These are phyloP conservation scores for Neomonachus schauinslandi DNA, from an alignment of 2,113 vertebrate genomes.

Conservation along the genomic window DNA sequence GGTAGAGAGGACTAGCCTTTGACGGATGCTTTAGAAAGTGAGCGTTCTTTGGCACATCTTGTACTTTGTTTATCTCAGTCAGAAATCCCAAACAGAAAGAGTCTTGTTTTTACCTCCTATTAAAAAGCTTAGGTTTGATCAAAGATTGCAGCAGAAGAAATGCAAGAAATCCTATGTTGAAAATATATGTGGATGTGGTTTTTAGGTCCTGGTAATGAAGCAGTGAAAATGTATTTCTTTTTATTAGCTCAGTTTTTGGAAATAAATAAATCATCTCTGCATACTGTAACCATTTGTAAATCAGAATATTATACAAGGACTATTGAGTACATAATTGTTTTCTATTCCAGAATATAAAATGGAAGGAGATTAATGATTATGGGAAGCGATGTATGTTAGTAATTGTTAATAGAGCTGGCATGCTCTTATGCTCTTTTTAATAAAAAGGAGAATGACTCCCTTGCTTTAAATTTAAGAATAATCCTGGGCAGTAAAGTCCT, in stretches of 20 bases:
- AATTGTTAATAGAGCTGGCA: background rate
- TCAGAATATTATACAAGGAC: background rate
- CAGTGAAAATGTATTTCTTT: background rate
- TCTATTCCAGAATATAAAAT: background rate
- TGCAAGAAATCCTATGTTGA: background rate
- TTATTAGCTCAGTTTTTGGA: background rate
- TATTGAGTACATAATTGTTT: background rate
- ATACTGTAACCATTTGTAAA: background rate
- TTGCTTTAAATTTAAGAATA: conserved; percentile 27
- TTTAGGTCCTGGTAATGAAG: background rate
- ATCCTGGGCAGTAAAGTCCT: background rate
- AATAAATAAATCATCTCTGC: background rate
- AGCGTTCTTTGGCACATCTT: background rate
- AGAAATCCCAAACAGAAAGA: background rate
- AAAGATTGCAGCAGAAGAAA: background rate
- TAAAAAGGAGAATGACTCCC: background rate
- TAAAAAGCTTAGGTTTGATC: background rate
- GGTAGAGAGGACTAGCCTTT: background rate
- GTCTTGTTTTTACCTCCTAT: background rate
- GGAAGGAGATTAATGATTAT: background rate
- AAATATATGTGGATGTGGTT: background rate
- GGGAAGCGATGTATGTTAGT: background rate
- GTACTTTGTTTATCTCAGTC: background rate
- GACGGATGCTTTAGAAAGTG: background rate
- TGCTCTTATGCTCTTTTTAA: background rate